Evolutionary conservation across 2,888 invertebrate species (phyloP), one percentile per base, ranked within the genome.

Genomic region (Cryptus armator): DNA sequence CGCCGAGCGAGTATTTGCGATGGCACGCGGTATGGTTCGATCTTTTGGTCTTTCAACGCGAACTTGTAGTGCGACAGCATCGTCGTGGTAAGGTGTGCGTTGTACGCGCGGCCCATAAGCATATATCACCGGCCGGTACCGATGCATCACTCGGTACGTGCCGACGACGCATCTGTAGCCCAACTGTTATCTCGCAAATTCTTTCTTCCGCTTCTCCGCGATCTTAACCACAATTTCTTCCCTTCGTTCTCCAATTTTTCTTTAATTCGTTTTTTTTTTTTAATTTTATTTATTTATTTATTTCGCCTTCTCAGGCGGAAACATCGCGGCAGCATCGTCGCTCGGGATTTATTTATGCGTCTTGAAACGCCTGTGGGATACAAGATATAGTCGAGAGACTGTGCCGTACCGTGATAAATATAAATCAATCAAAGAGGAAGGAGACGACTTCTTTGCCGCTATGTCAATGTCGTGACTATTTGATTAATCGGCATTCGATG

Each of bases 81-180:
- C n/a, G 32, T 64, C 74, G 53, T 19, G 56, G 66, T 48, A 64
- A 76, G 66, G 64, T 76, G 67, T 67, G 51, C 32, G 16, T 10
- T n/a, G 2, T 46, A 68, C 78, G 46, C 64, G 48, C 59, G 78
- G 19, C 62, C 87, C 84, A 84, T 86, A 86, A 86, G 88, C 87
- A 88, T 89, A 89, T 89, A 89, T 89, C 88, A 89, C 88, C 68
- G 62, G 71, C 19, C 70, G 85, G 87, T 86, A 86, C 86, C 89
- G 83, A 89, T 88, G 85, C 87, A 89, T 89, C 89, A 89, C 85
- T 80, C 82, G 32, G 19, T 64, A 51, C 48, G 72, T 44, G 29
- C 46, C 66, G 59, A 64, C 62, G 70, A 53, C 59, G 84, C 87
- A 87, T 86, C 84, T 83, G 86, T 88, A 83, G 80, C 84, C 76